Conservation (phyloP, 2,888 invertebrate species). For the Anarsia innoxiella region DNA sequence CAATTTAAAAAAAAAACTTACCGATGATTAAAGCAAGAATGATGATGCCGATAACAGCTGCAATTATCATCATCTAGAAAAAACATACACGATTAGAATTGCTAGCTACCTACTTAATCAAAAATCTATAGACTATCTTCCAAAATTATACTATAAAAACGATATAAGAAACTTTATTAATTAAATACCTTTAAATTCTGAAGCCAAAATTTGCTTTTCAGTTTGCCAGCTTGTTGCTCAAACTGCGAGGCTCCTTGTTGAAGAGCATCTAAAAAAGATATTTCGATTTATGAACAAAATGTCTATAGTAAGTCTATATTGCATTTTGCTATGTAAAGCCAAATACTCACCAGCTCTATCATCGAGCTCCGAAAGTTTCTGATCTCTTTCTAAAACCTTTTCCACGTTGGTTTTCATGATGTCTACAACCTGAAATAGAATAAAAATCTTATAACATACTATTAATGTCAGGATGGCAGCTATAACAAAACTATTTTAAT, state of each 20-base stretch:
- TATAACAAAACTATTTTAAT: too few relatives aligned
- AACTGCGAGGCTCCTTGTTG: constrained; percentile 97
- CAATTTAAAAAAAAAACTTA: constrained; percentile 63
- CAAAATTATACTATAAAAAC: too few relatives aligned
- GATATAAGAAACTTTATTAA: too few relatives aligned
- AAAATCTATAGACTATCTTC: too few relatives aligned
- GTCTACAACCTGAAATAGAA: constrained; percentile 81
- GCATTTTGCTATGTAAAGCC: background rate
- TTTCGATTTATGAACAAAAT: background rate
- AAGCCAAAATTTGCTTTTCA: constrained; percentile 98
- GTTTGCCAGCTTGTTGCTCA: constrained; percentile 96
- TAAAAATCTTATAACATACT: too few relatives aligned
- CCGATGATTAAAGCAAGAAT: constrained; percentile 92
- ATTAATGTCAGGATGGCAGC: too few relatives aligned
- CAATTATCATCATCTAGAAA: constrained; percentile 91
- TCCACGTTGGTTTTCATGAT: constrained; percentile 98
- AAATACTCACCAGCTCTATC: constrained; percentile 86
- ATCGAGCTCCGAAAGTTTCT: constrained; percentile 96
- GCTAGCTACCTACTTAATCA: too few relatives aligned
- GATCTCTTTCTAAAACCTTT: constrained; percentile 96
- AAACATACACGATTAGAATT: too few relatives aligned
- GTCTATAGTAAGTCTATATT: background rate
- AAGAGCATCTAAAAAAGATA: constrained; percentile 86
- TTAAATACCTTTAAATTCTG: constrained; percentile 93
- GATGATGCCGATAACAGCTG: constrained; percentile 88